A percentile compares a stretch with the other conserved stretches of the same genome.
Conservation (phyloP, 2,888 invertebrate species). For the Scaptomyza caliginosa region DNA sequence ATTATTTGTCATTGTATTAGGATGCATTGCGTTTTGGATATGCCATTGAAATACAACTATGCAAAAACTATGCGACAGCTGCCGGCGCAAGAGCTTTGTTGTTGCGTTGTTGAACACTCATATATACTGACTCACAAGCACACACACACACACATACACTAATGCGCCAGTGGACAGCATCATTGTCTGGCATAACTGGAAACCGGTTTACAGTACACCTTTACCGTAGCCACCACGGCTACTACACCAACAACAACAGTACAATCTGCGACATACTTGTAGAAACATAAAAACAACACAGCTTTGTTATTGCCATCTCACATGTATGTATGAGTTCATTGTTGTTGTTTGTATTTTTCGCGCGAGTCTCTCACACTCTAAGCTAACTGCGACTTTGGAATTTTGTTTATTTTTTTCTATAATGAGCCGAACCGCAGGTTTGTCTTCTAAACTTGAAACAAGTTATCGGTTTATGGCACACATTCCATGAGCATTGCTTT, state of each 20-base stretch:
- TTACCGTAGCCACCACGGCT: constrained; percentile 36
- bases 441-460: constrained; percentile 64
- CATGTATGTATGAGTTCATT: constrained; percentile 28
- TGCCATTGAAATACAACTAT: constrained; percentile 64
- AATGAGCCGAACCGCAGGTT: constrained; percentile 34
- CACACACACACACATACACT: constrained; percentile 9
- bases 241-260: constrained; percentile 22
- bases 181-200: constrained; percentile 55
- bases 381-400: constrained; percentile 56
- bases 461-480: constrained; percentile 53
- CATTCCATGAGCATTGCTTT: constrained; percentile 39
- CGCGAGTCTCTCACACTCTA: constrained; percentile 51
- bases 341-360: constrained; percentile 45
- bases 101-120: constrained; percentile 17
- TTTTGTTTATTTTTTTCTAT: constrained; percentile 35
- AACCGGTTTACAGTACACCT: constrained; percentile 66
- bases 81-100: constrained; percentile 30
- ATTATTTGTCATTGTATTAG: constrained; percentile 59
- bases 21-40: constrained; percentile 44
- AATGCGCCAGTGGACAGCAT: constrained; percentile 53
- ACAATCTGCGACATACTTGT: constrained; percentile 65
- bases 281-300: constrained; percentile 54
- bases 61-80: constrained; percentile 36
- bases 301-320: constrained; percentile 34
- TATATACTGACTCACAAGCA: constrained; percentile 7